Evolutionary conservation across 2,888 invertebrate genomes (phyloP).

Genomic region (Megaustenia siamemsis): DNA sequence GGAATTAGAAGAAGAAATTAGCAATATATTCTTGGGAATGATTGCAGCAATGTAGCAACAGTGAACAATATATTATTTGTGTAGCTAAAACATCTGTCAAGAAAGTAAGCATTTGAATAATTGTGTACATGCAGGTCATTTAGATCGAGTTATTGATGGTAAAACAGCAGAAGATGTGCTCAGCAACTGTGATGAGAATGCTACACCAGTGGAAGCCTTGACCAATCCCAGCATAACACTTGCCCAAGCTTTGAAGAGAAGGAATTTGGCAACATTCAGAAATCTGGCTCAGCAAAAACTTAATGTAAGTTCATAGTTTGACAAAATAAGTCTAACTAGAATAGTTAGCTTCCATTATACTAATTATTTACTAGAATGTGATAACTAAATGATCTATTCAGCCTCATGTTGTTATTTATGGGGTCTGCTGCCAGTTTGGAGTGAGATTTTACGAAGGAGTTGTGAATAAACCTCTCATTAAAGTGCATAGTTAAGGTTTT

Average conservation of each 20-base stretch:
- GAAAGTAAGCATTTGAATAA: neutral
- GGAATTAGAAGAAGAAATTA: too few species aligned
- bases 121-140: slow-evolving; percentile 84
- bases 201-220: slow-evolving; percentile 69
- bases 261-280: slow-evolving; percentile 78
- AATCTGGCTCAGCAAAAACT: slow-evolving; percentile 78
- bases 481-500: too few species aligned
- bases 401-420: too few species aligned
- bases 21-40: too few species aligned
- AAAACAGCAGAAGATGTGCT: slow-evolving; percentile 97
- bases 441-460: too few species aligned
- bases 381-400: too few species aligned
- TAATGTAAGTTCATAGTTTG: slow-evolving; percentile 55
- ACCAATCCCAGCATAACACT: slow-evolving; percentile 76
- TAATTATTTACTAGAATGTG: neutral
- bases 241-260: slow-evolving; percentile 76
- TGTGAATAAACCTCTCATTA: too few species aligned
- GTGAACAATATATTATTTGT: too few species aligned
- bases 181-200: slow-evolving; percentile 91
- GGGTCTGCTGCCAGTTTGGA: too few species aligned
- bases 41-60: too few species aligned
- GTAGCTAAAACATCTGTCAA: too few species aligned
- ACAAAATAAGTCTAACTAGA: neutral
- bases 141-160: slow-evolving; percentile 96
- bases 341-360: neutral